Evolutionary conservation across 2,113 vertebrate genomes (phyloP).

Genomic region (Limanda limanda): DNA sequence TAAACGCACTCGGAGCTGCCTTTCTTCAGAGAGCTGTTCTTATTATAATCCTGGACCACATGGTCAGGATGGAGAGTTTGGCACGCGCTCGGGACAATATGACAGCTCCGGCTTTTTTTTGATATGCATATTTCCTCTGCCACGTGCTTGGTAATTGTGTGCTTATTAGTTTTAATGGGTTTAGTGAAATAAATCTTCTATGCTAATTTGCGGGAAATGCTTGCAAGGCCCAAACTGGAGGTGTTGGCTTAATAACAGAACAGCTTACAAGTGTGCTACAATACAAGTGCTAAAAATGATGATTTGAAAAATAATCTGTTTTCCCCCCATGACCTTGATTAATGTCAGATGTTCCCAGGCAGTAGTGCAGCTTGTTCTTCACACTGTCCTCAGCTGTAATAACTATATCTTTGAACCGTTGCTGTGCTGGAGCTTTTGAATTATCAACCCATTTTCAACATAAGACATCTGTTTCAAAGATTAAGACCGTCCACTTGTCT

Average conservation of each 20-base stretch:
- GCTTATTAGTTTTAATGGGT: slow-evolving; percentile 78
- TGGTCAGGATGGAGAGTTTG: slow-evolving; percentile 67
- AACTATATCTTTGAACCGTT: not conserved
- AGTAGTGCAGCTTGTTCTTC: not conserved
- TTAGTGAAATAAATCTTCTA: slow-evolving; percentile 69
- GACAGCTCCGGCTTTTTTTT: slow-evolving; percentile 66
- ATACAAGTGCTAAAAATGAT: not conserved
- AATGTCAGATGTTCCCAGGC: slow-evolving; percentile 33
- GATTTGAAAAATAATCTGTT: slow-evolving; percentile 32
- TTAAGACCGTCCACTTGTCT: not conserved
- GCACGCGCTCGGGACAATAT: slow-evolving; percentile 69
- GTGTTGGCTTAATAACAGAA: slow-evolving; percentile 57
- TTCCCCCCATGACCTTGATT: not conserved
- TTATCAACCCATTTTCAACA: not conserved
- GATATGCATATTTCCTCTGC: slow-evolving; percentile 63
- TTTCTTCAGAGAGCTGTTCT: slow-evolving; percentile 55
- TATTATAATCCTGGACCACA: slow-evolving; percentile 72
- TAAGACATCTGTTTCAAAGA: not conserved
- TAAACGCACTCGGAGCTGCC: slow-evolving; percentile 31
- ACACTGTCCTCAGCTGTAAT: not conserved
- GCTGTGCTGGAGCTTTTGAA: not conserved
- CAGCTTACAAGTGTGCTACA: slow-evolving; percentile 19
- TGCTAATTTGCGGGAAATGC: slow-evolving; percentile 57
- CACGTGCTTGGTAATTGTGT: slow-evolving; percentile 66
- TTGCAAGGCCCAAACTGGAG: slow-evolving; percentile 49